A percentile compares a stretch with the other conserved stretches of the same genome.
Evolutionary conservation across 2,797 vertebrate genomes (phyloP).

Genomic region (Furcifer pardalis): DNA sequence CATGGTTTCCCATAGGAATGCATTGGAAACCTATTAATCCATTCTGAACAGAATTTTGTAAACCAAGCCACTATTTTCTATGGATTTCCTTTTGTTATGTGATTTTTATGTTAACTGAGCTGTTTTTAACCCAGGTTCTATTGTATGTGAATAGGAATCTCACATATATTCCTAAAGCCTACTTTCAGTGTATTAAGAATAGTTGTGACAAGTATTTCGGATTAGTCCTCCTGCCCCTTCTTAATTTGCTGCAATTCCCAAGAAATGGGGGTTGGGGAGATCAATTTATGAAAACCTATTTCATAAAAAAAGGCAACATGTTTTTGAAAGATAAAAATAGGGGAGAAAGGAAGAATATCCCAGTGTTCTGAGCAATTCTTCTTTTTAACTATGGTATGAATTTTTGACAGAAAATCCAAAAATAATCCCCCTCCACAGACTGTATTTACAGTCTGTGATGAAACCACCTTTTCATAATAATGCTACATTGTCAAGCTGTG

Average conservation of each 20-base stretch:
- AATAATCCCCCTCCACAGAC: conserved; percentile 13
- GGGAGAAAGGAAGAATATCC: not conserved
- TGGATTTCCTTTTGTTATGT: no score
- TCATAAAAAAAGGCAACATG: conserved; percentile 40
- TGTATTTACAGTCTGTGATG: conserved; percentile 32
- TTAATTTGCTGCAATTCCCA: not conserved
- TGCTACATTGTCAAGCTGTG: conserved; percentile 23
- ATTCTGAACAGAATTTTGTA: no score
- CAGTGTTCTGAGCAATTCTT: conserved; percentile 9
- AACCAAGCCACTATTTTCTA: no score
- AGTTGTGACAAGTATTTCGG: conserved; percentile 34
- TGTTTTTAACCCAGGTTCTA: no score
- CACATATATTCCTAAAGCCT: not conserved
- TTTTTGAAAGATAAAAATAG: conserved; percentile 39
- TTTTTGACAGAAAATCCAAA: conserved; percentile 20
- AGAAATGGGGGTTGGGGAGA: not conserved
- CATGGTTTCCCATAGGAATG: no score
- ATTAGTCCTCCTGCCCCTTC: not conserved
- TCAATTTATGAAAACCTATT: conserved; percentile 17
- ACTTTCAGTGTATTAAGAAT: not conserved
- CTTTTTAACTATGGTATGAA: not conserved
- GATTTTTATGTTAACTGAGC: no score
- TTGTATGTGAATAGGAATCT: conserved; percentile 4
- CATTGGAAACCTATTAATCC: no score
- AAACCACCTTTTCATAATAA: conserved; percentile 13